A percentile compares a stretch with the other conserved stretches of the same genome.
phyloP scores from a whole-genome alignment of 2,888 invertebrate species.

The Nemurella pictetii region DNA sequence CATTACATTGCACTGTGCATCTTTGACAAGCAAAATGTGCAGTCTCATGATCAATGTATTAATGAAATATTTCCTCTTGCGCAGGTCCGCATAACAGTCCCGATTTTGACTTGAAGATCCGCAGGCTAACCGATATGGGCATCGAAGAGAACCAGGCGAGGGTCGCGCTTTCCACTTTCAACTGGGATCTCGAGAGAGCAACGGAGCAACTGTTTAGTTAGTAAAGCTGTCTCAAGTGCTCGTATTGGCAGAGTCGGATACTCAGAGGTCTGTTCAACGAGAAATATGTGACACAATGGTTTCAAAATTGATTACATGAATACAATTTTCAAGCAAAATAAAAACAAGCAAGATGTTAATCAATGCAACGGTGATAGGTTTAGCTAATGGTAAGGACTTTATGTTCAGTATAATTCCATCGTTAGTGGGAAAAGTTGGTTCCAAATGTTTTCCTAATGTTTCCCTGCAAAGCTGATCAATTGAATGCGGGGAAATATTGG shows the following conservation, averaged over 20 bases:
- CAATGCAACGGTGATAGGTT: not conserved
- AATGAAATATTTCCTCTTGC: constrained; percentile 45
- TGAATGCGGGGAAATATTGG: not conserved
- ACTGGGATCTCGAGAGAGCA: constrained; percentile 91
- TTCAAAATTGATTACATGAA: not conserved
- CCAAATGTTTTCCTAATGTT: not conserved
- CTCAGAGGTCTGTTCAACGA: not conserved
- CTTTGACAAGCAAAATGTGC: too few relatives aligned
- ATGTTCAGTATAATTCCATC: not conserved
- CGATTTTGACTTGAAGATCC: constrained; percentile 86
- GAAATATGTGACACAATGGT: not conserved
- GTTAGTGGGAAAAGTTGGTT: not conserved
- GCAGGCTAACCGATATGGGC: constrained; percentile 91
- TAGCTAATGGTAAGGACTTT: not conserved
- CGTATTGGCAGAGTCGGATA: not conserved
- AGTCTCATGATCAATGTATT: too few relatives aligned
- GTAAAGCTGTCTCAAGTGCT: constrained; percentile 47
- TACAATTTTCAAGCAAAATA: not conserved
- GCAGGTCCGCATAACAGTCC: constrained; percentile 71
- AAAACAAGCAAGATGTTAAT: not conserved
- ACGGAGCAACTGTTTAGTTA: constrained; percentile 87
- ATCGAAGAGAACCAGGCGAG: constrained; percentile 86
- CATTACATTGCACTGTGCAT: too few relatives aligned
- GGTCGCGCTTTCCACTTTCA: constrained; percentile 86
- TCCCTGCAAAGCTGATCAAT: too few relatives aligned